Percentiles rank a stretch among this genome's conserved stretches.
These are phyloP conservation scores for Dipodomys stephensi DNA, from an alignment of 2,113 vertebrate genomes.

Conservation along the genomic window DNA sequence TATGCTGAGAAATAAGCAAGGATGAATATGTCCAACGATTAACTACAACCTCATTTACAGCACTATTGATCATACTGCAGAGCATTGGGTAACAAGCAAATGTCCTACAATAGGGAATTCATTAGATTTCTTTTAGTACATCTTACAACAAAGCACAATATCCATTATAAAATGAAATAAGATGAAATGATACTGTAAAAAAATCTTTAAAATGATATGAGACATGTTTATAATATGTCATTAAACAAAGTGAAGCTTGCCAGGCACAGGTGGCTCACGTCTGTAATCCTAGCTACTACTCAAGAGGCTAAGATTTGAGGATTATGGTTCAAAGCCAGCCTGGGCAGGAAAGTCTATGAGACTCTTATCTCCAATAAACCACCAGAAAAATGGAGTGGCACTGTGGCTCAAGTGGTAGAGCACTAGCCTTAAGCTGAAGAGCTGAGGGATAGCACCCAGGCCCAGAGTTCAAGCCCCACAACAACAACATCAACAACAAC, in stretches of 20 bases:
- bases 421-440: too few species aligned
- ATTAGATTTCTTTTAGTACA: conserved; percentile 38
- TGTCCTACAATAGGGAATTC: not conserved
- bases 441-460: too few species aligned
- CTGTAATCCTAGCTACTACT: too few species aligned
- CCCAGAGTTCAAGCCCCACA: too few species aligned
- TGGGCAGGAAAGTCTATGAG: too few species aligned
- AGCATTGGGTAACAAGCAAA: conserved; percentile 29
- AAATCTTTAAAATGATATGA: not conserved
- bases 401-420: too few species aligned
- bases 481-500: too few species aligned
- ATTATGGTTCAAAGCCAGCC: too few species aligned
- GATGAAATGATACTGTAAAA: not conserved
- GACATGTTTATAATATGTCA: not conserved
- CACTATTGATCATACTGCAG: not conserved
- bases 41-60: conserved; percentile 36
- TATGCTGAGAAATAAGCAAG: conserved; percentile 63
- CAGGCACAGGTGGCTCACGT: too few species aligned
- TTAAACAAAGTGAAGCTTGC: not conserved
- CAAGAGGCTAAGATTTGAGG: too few species aligned
- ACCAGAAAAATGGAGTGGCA: too few species aligned
- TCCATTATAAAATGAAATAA: not conserved
- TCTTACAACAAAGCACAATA: conserved; percentile 15
- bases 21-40: conserved; percentile 34
- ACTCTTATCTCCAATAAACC: too few species aligned